These are phyloP conservation scores for Sphaerophoria rueppellii DNA, from an alignment of 2,888 invertebrate species.

Conservation along the genomic window DNA sequence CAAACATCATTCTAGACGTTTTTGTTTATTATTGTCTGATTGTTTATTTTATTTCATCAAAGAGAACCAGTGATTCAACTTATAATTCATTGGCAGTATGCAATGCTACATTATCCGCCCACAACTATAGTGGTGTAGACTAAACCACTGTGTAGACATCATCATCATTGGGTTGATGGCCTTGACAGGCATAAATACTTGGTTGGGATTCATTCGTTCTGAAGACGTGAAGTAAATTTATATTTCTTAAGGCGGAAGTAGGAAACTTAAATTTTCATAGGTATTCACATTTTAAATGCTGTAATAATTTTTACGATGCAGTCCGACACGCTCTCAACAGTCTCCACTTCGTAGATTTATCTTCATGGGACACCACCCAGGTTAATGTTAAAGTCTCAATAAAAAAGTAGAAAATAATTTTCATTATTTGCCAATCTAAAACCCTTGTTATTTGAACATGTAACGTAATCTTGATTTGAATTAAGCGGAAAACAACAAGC, in stretches of 20 bases:
- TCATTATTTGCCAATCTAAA: no score
- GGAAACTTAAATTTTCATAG: not conserved
- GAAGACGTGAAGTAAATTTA: slow-evolving; percentile 8
- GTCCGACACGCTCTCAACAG: not conserved
- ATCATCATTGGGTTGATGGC: slow-evolving; percentile 30
- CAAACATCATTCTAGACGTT: not conserved
- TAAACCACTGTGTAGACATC: slow-evolving; percentile 10
- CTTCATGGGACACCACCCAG: no score
- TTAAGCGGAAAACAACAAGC: no score
- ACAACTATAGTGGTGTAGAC: not conserved
- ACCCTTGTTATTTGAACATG: no score
- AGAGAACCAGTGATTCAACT: slow-evolving; percentile 50
- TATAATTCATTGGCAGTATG: not conserved
- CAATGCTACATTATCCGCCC: slow-evolving; percentile 25
- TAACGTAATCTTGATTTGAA: no score
- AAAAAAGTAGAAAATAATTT: no score
- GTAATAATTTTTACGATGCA: slow-evolving; percentile 6
- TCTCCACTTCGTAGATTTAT: slow-evolving; percentile 76
- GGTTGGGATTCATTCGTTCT: not conserved
- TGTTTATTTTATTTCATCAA: slow-evolving; percentile 23
- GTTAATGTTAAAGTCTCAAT: no score
- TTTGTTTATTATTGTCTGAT: slow-evolving; percentile 7
- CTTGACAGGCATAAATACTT: slow-evolving; percentile 6
- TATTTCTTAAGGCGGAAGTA: slow-evolving; percentile 22
- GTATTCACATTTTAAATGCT: slow-evolving; percentile 2